Evolutionary conservation across 1,140 invertebrate species (phyloP).

Genomic region (Eriosoma lanigerum): DNA sequence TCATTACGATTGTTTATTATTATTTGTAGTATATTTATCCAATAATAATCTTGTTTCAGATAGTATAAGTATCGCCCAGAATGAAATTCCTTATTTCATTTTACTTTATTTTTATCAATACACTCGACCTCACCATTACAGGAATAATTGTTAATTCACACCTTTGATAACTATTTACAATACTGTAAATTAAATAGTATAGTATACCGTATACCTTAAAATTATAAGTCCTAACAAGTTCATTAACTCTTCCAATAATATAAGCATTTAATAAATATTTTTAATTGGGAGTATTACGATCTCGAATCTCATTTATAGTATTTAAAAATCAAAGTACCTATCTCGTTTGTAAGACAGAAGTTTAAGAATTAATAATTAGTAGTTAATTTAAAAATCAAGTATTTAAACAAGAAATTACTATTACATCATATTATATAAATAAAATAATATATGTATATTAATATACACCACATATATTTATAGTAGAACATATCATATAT

Average conservation of each 20-base stretch:
- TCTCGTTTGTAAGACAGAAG: too few relatives aligned
- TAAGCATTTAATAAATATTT: not conserved
- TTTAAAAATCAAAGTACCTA: not conserved
- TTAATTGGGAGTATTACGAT: conserved; percentile 1
- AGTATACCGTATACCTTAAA: too few relatives aligned
- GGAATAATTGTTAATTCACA: not conserved
- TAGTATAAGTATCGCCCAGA: not conserved
- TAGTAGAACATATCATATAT: too few relatives aligned
- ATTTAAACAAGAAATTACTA: too few relatives aligned
- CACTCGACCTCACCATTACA: not conserved
- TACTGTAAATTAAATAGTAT: not conserved
- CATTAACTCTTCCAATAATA: too few relatives aligned
- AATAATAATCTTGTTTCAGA: not conserved
- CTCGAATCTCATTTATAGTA: not conserved
- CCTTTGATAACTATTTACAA: conserved; percentile 1
- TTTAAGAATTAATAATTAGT: too few relatives aligned
- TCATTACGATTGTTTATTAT: too few relatives aligned
- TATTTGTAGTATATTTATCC: too few relatives aligned
- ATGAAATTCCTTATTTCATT: not conserved
- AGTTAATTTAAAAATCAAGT: too few relatives aligned
- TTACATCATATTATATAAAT: too few relatives aligned
- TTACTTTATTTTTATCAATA: not conserved
- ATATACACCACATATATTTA: too few relatives aligned
- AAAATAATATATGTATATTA: too few relatives aligned
- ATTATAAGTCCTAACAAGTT: conserved; percentile 1